Percentiles rank a stretch among this genome's conserved stretches.
Evolutionary conservation across 2,888 invertebrate species (phyloP).

Genomic region (Cataglyphis rosenhaueri): DNA sequence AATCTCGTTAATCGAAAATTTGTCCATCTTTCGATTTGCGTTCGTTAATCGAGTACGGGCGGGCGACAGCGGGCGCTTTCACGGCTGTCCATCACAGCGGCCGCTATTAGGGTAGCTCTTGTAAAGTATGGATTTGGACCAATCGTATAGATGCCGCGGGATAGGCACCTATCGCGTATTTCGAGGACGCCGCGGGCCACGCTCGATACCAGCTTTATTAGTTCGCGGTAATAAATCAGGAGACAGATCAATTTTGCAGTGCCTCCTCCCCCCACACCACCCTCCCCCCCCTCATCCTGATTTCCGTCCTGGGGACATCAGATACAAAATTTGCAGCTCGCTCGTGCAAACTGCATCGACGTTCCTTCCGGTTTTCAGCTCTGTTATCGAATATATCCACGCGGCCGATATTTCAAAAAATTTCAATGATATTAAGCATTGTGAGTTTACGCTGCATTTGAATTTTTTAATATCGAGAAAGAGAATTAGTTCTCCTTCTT

Average conservation of each 20-base stretch:
- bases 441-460: not conserved
- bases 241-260: slow-evolving; percentile 82
- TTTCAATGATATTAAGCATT: slow-evolving; percentile 35
- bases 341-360: slow-evolving; percentile 50
- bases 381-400: slow-evolving; percentile 46
- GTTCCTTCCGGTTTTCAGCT: slow-evolving; percentile 37
- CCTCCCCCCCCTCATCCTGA: slow-evolving; percentile 65
- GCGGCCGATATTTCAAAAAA: slow-evolving; percentile 40
- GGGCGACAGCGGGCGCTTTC: slow-evolving; percentile 54
- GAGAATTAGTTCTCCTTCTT: not conserved
- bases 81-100: slow-evolving; percentile 44
- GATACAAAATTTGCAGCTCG: slow-evolving; percentile 79
- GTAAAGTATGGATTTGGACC: slow-evolving; percentile 70
- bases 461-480: not conserved
- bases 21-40: slow-evolving; percentile 46
- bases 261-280: slow-evolving; percentile 40
- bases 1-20: slow-evolving; percentile 60
- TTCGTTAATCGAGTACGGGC: slow-evolving; percentile 52
- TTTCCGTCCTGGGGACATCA: slow-evolving; percentile 79
- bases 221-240: slow-evolving; percentile 82
- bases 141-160: slow-evolving; percentile 50
- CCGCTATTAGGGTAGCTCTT: slow-evolving; percentile 57
- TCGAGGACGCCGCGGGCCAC: slow-evolving; percentile 71
- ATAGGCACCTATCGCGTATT: slow-evolving; percentile 67
- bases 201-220: slow-evolving; percentile 81